Percentiles rank a stretch among this genome's conserved stretches.
These are phyloP conservation scores for Pecten maximus DNA, from an alignment of 2,888 invertebrate species.

Conservation along the genomic window DNA sequence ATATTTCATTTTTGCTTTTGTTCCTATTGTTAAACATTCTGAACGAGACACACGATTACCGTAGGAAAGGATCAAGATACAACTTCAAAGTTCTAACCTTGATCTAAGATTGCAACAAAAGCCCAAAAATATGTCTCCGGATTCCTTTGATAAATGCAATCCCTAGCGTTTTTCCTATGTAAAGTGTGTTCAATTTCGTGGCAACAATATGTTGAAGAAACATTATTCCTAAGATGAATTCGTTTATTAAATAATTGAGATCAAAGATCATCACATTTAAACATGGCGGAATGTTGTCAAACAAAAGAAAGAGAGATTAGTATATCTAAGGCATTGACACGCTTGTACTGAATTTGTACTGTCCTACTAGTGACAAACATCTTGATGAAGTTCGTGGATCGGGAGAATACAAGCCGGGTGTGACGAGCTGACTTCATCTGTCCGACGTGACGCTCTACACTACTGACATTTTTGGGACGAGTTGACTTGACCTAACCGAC, in stretches of 20 bases:
- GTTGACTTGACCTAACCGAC: neutral
- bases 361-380: neutral
- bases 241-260: neutral
- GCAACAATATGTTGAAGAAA: neutral
- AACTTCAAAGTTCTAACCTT: neutral
- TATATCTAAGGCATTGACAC: neutral
- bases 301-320: neutral
- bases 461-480: neutral
- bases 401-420: neutral
- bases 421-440: neutral
- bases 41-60: neutral
- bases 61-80: neutral
- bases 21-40: neutral
- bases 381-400: neutral
- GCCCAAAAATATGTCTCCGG: neutral
- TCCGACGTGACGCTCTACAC: neutral
- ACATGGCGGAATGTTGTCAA: slow-evolving; percentile 15
- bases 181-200: neutral
- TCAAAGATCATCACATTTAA: neutral
- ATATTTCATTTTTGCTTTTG: neutral
- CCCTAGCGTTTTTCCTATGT: neutral
- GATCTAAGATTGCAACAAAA: slow-evolving; percentile 13
- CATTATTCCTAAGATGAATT: neutral
- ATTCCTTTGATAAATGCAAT: slow-evolving; percentile 1
- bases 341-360: neutral